Evolutionary conservation across 2,797 vertebrate species (phyloP), one percentile per base, ranked within the genome.

Genomic region (Thalassophryne amazonica): DNA sequence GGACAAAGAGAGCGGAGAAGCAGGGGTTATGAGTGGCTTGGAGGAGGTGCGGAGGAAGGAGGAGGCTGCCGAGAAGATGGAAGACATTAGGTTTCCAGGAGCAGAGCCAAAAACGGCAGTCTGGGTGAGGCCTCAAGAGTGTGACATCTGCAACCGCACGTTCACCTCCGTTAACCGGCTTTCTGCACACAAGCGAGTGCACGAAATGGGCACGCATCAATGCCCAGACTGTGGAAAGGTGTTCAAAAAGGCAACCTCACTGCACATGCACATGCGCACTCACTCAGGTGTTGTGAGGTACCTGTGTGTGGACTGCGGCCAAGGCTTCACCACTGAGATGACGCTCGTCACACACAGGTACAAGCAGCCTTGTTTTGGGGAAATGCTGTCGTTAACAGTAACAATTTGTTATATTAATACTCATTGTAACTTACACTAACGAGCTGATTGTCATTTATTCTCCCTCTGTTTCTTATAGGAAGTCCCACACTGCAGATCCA

Each of bases 301-400:
- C 51, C 84, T 96, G 27, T 96, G 95, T 1, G 90, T 96, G 46
- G 94, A 96, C 89, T 97, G 95, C 3, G 94, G 95, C 10, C 91
- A 90, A 0, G 91, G 94, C 60, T 96, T 94, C 38, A 92, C 92
- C 64, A 96, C 95, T 0, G 95, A 97, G 80, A 92, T 94, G 89
- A 95, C 94, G 0, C 85, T 97, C 29, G 91, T 96, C 56, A 87
- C 94, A 71, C 95, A 97, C 84, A 91, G 92, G 90, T 92, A 80
- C 62, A 12, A 12, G 18, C n/a, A n/a, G n/a, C n/a, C n/a, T n/a
- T n/a, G n/a, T n/a, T n/a, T n/a, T n/a, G n/a, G n/a, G n/a, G n/a
- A n/a, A n/a, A n/a, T n/a, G n/a, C n/a, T n/a, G n/a, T n/a, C n/a
- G n/a, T n/a, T n/a, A n/a, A n/a, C n/a, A n/a, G n/a, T n/a, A n/a